A percentile compares a stretch with the other conserved stretches of the same genome.
These are phyloP conservation scores for Coryphaenoides rupestris DNA, from an alignment of 2,113 vertebrate species.

Conservation along the genomic window DNA sequence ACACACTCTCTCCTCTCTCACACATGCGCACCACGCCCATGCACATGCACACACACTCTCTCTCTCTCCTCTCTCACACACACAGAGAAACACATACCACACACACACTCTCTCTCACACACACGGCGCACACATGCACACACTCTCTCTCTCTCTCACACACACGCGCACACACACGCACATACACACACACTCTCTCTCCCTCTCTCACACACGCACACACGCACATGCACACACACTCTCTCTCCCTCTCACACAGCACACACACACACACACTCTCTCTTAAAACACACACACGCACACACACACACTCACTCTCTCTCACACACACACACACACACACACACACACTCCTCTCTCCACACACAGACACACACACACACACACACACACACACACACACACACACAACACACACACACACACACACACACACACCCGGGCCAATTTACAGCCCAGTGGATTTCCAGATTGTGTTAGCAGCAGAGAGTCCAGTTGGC, in stretches of 20 bases:
- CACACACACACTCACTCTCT: conserved; percentile 17
- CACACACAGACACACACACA: conserved; percentile 32
- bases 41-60: too few relatives aligned
- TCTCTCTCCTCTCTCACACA: too few relatives aligned
- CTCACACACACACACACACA: conserved; percentile 28
- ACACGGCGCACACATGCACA: neutral
- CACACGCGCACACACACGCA: too few relatives aligned
- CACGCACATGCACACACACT: too few relatives aligned
- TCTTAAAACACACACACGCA: conserved; percentile 25
- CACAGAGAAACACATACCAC: too few relatives aligned
- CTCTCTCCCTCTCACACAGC: too few relatives aligned
- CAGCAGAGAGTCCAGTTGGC: conserved; percentile 58
- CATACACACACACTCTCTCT: neutral
- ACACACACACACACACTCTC: neutral
- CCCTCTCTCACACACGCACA: conserved; percentile 1
- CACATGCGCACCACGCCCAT: conserved; percentile 35
- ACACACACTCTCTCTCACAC: too few relatives aligned
- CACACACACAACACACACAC: conserved; percentile 33
- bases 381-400: conserved; percentile 21
- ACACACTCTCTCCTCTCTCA: neutral
- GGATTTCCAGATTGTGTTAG: conserved; percentile 60
- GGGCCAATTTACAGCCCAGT: conserved; percentile 56
- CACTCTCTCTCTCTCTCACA: too few relatives aligned
- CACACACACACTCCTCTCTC: neutral
- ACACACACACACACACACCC: conserved; percentile 10